Conservation (phyloP, 2,113 vertebrate species). For the Coturnix japonica region DNA sequence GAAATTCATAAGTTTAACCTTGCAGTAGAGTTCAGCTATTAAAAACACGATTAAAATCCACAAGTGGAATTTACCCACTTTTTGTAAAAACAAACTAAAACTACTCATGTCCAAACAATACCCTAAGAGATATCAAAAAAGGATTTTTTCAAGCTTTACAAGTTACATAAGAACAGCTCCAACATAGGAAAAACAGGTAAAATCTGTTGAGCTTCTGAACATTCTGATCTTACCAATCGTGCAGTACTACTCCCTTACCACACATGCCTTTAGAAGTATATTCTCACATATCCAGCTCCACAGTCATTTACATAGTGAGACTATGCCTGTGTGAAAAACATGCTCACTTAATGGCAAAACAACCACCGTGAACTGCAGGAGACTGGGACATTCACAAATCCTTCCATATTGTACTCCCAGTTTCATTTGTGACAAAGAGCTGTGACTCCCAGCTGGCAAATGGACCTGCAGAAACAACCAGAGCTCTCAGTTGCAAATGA, state of each 20-base stretch:
- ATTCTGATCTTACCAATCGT: background rate
- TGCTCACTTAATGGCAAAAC: background rate
- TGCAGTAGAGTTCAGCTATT: background rate
- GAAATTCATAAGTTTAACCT: background rate
- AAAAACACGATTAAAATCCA: background rate
- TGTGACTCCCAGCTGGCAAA: background rate
- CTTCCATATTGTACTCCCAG: background rate
- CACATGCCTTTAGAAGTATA: background rate
- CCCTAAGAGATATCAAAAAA: background rate
- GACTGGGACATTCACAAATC: background rate
- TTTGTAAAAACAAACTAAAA: background rate
- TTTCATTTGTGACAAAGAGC: background rate
- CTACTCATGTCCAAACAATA: background rate
- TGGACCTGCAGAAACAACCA: accelerated
- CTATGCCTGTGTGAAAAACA: background rate
- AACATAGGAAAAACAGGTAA: background rate
- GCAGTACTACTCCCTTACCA: background rate
- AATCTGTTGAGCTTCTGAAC: background rate
- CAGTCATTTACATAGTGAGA: background rate
- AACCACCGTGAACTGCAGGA: accelerated
- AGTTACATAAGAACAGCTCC: background rate
- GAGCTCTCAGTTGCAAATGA: background rate
- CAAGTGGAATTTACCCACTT: background rate
- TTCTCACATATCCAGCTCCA: background rate
- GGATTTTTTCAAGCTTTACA: conserved; percentile 5